phyloP scores from a whole-genome alignment of 1,140 invertebrate species.

The Rhysida immarginata region DNA sequence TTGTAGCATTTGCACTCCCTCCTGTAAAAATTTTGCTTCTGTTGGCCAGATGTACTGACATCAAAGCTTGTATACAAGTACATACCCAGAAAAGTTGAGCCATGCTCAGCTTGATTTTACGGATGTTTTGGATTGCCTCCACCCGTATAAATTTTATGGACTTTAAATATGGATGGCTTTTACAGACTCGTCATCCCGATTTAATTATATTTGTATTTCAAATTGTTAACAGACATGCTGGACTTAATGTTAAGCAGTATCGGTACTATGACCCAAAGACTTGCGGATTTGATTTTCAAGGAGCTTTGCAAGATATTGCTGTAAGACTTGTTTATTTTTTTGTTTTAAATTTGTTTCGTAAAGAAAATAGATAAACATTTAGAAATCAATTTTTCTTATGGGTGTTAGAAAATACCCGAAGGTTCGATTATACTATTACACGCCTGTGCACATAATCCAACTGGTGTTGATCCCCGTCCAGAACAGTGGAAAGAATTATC shows the following conservation, averaged over 20 bases:
- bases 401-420: slow-evolving; percentile 76
- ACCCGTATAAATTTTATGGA: too few species aligned
- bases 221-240: slow-evolving; percentile 42
- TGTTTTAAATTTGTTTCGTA: background rate
- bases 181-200: too few species aligned
- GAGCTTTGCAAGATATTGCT: slow-evolving; percentile 75
- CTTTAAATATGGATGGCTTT: too few species aligned
- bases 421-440: slow-evolving; percentile 85
- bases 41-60: too few species aligned
- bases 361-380: background rate
- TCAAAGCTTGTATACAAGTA: too few species aligned
- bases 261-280: slow-evolving; percentile 91
- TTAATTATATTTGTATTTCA: too few species aligned
- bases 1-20: too few species aligned
- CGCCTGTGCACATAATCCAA: slow-evolving; percentile 98
- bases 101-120: too few species aligned
- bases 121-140: too few species aligned
- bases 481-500: slow-evolving; percentile 82
- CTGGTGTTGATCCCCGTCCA: slow-evolving; percentile 82
- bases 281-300: slow-evolving; percentile 86
- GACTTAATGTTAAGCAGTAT: slow-evolving; percentile 76
- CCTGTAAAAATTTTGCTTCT: too few species aligned
- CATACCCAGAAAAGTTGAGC: too few species aligned
- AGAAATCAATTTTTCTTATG: slow-evolving; percentile 18
- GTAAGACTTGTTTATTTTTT: slow-evolving; percentile 40